Evolutionary conservation across 2,888 invertebrate species (phyloP), one percentile per base, ranked within the genome.

Genomic region (Dynastes tityus): DNA sequence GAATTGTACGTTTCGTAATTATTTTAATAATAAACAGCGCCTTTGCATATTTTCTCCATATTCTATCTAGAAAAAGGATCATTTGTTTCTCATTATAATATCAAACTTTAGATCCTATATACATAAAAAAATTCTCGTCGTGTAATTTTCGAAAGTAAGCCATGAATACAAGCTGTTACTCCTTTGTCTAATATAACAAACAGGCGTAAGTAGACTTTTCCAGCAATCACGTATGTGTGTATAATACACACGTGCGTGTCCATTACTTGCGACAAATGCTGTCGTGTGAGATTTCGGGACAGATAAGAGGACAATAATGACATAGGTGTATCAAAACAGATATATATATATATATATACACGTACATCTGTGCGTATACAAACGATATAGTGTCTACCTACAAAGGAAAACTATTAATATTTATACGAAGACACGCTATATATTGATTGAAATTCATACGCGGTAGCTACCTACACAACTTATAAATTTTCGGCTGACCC

Each of bases 221-320:
- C 61, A 79, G 80, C 81, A 83, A 83, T 83, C 82, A 83, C 82
- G 79, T 83, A 80, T 80, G 22, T 55, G 32, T 49, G 45, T 67
- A 49, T 67, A 67, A 67, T 49, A 61, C 74, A 74, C 45, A 67
- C 51, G 80, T 81, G 83, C 82, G 82, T 82, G 82, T 80, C 78
- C 80, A 80, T 79, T 78, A 68, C 80, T 78, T 79, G 80, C 81
- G 81, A 81, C 78, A 80, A 79, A 80, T 64, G 77, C 79, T 82
- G 82, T 80, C 83, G 81, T 83, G 83, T 78, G 80, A 82, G 83
- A 83, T 83, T 80, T 81, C 81, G 80, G 80, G 81, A 81, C 79
- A 78, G 81, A 81, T 81, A 80, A 58, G 55, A 67, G 77, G 51
- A 68, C 77, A 78, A 74, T 80, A 80, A 81, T 80, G 79, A 81